Base-by-base conservation (phyloP, 2,888 invertebrate genomes). In the Chloroclystis v-ata region DNA sequence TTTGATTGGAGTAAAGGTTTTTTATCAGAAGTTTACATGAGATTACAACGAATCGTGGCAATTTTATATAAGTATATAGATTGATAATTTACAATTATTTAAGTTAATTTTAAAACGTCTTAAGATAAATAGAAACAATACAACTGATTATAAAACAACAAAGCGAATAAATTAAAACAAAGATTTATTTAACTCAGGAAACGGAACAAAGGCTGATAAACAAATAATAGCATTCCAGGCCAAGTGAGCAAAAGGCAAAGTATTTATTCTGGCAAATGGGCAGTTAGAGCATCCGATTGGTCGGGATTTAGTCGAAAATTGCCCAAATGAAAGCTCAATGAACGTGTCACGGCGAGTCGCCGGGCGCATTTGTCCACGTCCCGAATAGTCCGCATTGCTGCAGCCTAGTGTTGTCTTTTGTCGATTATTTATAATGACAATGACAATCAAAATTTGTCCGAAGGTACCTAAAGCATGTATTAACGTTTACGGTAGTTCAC, bases 271-370 rank as follows among this genome's bases (percentile, higher is more conserved):
- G 65, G 61, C 65, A 67, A 80, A 75, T 69, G 69, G 73, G 41
- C 61, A 75, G 74, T 78, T 75, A 75, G 72, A 65, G 67, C 67
- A 65, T 75, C 75, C 79, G 78, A 83, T 81, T 78, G 81, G 78
- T 67, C 67, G 72, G 78, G 82, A 80, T 83, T 84, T 82, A 77
- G 78, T 75, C 78, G 83, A 83, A 82, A 85, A 84, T 86, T 83
- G 82, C 76, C 81, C 83, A 82, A 86, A 86, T 83, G 84, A 85
- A 84, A 82, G 83, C 85, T 82, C 85, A 82, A 84, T 85, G 85
- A 82, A 84, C 82, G 83, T 82, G 85, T 84, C 85, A 83, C 78
- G 71, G 72, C 69, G 78, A 78, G 67, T 80, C 78, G 78, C 75
- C 65, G 77, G 74, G 72, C 81, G 78, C 83, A 85, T 86, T 85